Conservation (phyloP, 2,797 vertebrate genomes). For the Pyrocephalus nanus region DNA sequence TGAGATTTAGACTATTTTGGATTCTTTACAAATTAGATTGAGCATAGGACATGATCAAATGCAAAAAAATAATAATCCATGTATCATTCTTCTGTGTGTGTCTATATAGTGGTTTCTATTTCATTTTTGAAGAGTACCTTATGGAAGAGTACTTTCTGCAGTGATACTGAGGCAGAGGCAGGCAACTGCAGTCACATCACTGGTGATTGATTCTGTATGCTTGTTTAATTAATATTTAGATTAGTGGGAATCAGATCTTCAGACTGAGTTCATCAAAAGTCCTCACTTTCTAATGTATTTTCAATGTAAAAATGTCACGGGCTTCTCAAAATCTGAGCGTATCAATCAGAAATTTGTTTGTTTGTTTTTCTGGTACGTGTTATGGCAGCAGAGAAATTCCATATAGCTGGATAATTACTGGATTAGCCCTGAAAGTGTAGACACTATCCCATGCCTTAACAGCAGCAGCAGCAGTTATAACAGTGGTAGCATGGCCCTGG, state of each 20-base stretch:
- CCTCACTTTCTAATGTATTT: background rate
- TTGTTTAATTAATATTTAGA: background rate
- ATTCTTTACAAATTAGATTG: background rate
- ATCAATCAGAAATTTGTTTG: background rate
- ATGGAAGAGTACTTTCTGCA: background rate
- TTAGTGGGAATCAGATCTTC: background rate
- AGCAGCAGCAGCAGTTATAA: background rate
- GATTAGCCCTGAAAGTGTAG: background rate
- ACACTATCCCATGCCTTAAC: background rate
- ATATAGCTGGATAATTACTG: background rate
- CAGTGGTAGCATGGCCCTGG: background rate
- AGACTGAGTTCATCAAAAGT: background rate
- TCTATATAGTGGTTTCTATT: background rate
- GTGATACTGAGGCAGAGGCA: background rate
- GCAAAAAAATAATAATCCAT: background rate
- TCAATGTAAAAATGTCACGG: background rate
- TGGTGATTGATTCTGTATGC: background rate
- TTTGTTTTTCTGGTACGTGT: background rate
- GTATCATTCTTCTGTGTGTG: background rate
- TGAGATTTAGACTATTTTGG: background rate
- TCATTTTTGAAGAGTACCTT: background rate
- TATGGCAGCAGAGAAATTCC: background rate
- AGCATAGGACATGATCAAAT: background rate
- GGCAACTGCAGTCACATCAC: background rate
- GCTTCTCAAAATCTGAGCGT: background rate